Evolutionary conservation across 2,888 invertebrate species (phyloP).

Genomic region (Leptarthrus brevirostris): DNA sequence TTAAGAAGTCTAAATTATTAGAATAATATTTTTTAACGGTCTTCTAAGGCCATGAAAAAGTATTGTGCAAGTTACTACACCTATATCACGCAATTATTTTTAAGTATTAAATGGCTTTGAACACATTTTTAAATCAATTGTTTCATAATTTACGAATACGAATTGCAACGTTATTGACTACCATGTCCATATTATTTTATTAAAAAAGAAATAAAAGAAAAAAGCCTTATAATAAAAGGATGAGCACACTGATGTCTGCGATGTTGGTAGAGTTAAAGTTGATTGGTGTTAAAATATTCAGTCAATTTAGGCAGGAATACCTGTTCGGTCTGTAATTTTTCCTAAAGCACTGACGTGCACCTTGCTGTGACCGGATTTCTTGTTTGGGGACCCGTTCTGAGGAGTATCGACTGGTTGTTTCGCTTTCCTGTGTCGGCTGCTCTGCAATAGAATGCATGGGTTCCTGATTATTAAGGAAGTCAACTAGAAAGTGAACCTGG

Average conservation of each 20-base stretch:
- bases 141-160: no score
- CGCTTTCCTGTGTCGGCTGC: conserved; percentile 56
- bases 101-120: background rate
- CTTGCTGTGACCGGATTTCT: conserved; percentile 62
- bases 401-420: conserved; percentile 57
- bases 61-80: conserved; percentile 46
- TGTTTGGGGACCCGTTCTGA: conserved; percentile 60
- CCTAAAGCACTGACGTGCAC: conserved; percentile 67
- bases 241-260: background rate
- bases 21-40: background rate
- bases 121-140: background rate
- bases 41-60: conserved; percentile 52
- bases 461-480: no score
- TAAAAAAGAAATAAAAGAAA: background rate
- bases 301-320: conserved; percentile 64
- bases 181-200: no score
- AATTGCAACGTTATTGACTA: no score
- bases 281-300: background rate
- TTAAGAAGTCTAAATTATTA: background rate
- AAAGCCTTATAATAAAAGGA: background rate
- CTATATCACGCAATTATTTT: background rate
- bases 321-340: conserved; percentile 67
- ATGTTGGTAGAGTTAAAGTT: conserved; percentile 11
- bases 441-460: conserved; percentile 10
- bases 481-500: no score